Evolutionary conservation across 2,113 vertebrate species (phyloP), one percentile per base, ranked within the genome.

Genomic region (Monopterus albus): DNA sequence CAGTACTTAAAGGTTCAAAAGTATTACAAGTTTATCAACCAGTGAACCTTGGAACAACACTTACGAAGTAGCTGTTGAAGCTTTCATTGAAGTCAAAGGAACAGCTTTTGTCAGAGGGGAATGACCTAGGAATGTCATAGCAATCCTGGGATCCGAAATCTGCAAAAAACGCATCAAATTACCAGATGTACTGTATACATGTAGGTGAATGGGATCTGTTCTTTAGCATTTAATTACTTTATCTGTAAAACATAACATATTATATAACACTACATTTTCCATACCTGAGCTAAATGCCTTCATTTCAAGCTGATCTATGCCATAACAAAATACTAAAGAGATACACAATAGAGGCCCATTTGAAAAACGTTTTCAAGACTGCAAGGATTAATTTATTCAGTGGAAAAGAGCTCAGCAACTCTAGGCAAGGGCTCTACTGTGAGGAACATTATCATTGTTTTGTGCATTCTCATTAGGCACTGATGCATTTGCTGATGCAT

Each of bases 61-160:
- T 98, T 94, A 98, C 97, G 77, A 98, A 96, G 91, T 97, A 96
- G 89, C 91, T 95, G 88, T 95, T 97, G 92, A 98, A 96, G 88
- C 94, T 96, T 93, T 98, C 93, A 43, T 91, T 94, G 76, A 94
- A 94, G 64, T 94, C 98, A 83, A 98, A 86, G 1, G 96, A 97
- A 83, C 94, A 96, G 73, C 91, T 96, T 94, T 97, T 96, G 74
- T 98, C 97, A 29, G 93, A 95, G 5, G 94, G 93, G 93, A 98
- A 97, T 58, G 96, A 95, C 85, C 96, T 93, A 79, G 98, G 98
- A 90, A 97, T 95, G 93, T 97, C 96, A 63, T 99, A 99, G 92
- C 95, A 97, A 89, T 99, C 98, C 93, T 98, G 98, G 90, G 96
- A 98, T 92, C 93, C 93, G 81, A 94, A 94, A 93, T 98, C 98